phyloP scores from a whole-genome alignment of 23 tunicate species.

The Trididemnum clinides region DNA sequence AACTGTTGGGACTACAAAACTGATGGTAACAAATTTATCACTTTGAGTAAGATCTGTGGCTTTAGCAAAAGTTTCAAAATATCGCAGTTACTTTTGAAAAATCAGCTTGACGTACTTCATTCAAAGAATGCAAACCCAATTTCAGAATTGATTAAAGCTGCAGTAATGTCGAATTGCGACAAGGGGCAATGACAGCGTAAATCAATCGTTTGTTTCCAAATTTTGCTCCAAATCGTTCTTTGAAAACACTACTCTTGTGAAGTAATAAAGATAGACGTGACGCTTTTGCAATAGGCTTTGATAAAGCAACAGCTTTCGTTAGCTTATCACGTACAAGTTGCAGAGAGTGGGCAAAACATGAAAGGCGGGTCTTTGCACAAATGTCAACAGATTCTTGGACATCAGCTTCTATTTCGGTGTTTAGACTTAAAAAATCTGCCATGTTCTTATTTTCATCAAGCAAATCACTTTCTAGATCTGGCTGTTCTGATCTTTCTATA shows the following conservation, averaged over 20 bases:
- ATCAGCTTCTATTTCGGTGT: too few species aligned
- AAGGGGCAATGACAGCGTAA: not conserved
- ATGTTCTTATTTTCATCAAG: too few species aligned
- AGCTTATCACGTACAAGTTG: slow-evolving; percentile 9
- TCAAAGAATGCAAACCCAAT: slow-evolving; percentile 4
- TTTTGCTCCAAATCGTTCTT: slow-evolving; percentile 4
- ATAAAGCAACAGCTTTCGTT: not conserved
- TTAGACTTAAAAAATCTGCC: too few species aligned
- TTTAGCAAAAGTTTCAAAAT: too few species aligned
- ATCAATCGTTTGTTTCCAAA: not conserved
- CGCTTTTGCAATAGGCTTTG: slow-evolving; percentile 20
- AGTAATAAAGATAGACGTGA: slow-evolving; percentile 11
- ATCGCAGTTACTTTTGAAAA: too few species aligned
- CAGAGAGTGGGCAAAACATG: slow-evolving; percentile 1
- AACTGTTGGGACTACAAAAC: too few species aligned
- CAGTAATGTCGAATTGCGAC: slow-evolving; percentile 16
- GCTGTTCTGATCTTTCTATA: too few species aligned
- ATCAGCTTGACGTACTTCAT: too few species aligned
- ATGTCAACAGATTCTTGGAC: not conserved
- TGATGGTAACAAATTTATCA: too few species aligned
- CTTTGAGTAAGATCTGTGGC: too few species aligned
- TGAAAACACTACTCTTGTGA: not conserved
- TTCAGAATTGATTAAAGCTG: not conserved
- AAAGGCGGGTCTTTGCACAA: not conserved
- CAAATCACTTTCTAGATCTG: too few species aligned